Evolutionary conservation across 2,113 vertebrate genomes (phyloP).

Genomic region (Calonectris borealis): DNA sequence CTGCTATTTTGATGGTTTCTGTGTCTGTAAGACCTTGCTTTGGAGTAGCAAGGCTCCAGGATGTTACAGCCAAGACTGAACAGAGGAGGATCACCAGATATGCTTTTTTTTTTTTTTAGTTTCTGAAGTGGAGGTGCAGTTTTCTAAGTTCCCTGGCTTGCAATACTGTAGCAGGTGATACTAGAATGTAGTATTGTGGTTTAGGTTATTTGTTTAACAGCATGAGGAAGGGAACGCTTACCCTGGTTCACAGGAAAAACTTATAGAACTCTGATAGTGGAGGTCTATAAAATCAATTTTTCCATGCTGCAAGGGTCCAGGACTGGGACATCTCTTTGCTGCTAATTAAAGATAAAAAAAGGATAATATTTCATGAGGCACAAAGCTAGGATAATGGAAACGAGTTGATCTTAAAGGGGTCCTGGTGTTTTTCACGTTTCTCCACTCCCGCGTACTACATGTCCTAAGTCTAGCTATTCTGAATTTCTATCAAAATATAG

Average conservation of each 20-base stretch:
- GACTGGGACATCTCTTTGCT: conserved; percentile 81
- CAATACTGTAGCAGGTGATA: background rate
- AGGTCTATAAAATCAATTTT: conserved; percentile 48
- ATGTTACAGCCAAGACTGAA: background rate
- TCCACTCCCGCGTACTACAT: background rate
- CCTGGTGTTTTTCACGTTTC: background rate
- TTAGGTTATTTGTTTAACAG: background rate
- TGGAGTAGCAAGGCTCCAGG: background rate
- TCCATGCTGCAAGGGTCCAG: conserved; percentile 73
- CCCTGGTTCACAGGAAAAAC: conserved; percentile 84
- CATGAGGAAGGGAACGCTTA: conserved; percentile 55
- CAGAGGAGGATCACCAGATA: background rate
- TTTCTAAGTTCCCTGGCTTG: background rate
- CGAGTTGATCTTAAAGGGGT: background rate
- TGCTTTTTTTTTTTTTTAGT: background rate
- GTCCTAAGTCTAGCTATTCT: background rate
- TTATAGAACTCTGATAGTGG: conserved; percentile 76
- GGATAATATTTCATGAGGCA: background rate
- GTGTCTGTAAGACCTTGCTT: background rate
- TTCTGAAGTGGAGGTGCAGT: background rate
- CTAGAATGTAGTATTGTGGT: background rate
- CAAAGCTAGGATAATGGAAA: background rate
- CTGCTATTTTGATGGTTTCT: background rate
- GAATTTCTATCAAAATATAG: background rate
- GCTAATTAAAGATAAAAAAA: conserved; percentile 26